Evolutionary conservation across 2,113 vertebrate genomes (phyloP).

Genomic region (Myotis lucifugus): DNA sequence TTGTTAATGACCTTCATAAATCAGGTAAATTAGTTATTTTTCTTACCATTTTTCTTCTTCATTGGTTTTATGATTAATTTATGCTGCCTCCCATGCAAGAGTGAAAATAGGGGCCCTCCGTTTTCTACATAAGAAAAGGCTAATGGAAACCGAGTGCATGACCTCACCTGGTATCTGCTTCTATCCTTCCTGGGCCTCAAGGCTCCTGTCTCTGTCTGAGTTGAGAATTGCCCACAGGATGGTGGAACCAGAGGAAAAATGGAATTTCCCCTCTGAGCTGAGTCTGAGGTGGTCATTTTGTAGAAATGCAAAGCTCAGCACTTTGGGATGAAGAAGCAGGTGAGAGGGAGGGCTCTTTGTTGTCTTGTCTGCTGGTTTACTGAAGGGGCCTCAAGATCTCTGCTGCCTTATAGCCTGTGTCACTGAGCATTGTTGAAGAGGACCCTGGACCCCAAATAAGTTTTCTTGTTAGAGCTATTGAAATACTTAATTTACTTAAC

Average conservation of each 20-base stretch:
- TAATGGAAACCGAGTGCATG: background rate
- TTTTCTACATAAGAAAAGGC: background rate
- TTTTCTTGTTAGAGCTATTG: background rate
- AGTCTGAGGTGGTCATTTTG: background rate
- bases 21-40: conserved; percentile 83
- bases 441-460: no score
- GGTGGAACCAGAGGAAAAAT: background rate
- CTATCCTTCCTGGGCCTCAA: no score
- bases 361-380: accelerated
- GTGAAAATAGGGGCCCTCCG: background rate
- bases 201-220: background rate
- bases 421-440: background rate
- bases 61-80: conserved; percentile 78
- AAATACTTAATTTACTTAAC: background rate
- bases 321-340: background rate
- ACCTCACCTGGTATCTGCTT: background rate
- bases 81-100: conserved; percentile 37
- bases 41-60: conserved; percentile 80
- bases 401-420: background rate
- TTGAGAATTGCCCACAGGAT: background rate
- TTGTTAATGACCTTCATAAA: conserved; percentile 84
- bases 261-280: background rate
- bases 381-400: background rate
- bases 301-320: background rate
- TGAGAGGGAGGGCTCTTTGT: background rate